Evolutionary conservation across 2,797 vertebrate species (phyloP), one percentile per base, ranked within the genome.

Genomic region (Odontamblyopus lacepedii): DNA sequence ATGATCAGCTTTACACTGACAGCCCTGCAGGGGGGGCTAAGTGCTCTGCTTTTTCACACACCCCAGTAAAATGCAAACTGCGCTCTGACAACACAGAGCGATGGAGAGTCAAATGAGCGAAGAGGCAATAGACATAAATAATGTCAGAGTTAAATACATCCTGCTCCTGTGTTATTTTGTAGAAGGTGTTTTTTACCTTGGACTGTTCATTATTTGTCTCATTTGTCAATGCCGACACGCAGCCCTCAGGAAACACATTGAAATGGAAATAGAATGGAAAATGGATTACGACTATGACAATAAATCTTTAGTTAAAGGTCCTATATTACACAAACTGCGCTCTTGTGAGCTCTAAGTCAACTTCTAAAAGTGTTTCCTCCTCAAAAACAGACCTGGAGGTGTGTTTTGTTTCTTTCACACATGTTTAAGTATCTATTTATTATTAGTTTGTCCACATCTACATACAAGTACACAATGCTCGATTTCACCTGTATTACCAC

Each of bases 1-100:
- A 56, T 70, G 70, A 70, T 78, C 67, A 70, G 74, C 68, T 77
- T 73, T 83, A 23, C 35, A 51, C 74, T 76, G 19, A 19, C 51
- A 53, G 51, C 73, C 69, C 62, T 44, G 32, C 0, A 0, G 27
- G 51, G 73, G 48, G 15, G 13, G 41, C 41, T 44, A 6, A 63
- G 66, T 71, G 76, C 69, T 27, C 67, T 35, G 32, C 65, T 26
- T 53, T 50, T 65, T 48, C 1, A 12, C 13, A 67, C 26, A 1
- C n/a, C 61, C 18, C 60, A 35, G 4, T 62, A 35, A 62, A 62
- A 62, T 32, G 12, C 5, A 12, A 41, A 18, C 29, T 1, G 9
- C 2, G 9, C 55, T 57, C 56, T 15, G 56, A 59, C 23, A 55
- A 55, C 53, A 51, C 19, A 23, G 53, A 55, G 19, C 51, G n/a